Percentiles rank a stretch among this genome's conserved stretches.
Evolutionary conservation across 2,888 invertebrate genomes (phyloP).

Genomic region (Pheosia gnoma): DNA sequence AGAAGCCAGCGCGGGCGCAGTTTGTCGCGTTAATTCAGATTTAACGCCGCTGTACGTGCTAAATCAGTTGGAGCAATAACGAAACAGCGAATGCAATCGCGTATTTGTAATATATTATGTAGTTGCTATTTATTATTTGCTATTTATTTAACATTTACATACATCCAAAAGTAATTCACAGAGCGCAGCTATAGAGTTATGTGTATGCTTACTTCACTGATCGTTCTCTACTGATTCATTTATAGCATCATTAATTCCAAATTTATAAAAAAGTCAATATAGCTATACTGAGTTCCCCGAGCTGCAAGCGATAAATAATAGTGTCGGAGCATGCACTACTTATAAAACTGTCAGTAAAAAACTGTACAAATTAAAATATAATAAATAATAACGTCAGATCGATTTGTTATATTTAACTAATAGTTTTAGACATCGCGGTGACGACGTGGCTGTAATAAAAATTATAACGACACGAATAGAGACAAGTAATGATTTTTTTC

Average conservation of each 20-base stretch:
- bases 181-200: too few species aligned
- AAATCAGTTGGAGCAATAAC: background rate
- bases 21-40: slow-evolving; percentile 2
- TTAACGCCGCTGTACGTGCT: background rate
- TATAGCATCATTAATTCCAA: too few species aligned
- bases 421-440: background rate
- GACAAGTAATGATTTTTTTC: too few species aligned
- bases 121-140: background rate
- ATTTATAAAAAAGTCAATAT: too few species aligned
- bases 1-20: slow-evolving; percentile 3
- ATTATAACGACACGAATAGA: too few species aligned
- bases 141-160: too few species aligned
- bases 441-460: background rate
- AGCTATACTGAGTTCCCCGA: background rate
- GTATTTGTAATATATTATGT: background rate
- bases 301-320: background rate
- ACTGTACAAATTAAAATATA: background rate
- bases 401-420: background rate
- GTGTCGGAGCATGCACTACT: background rate
- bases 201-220: too few species aligned
- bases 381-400: background rate
- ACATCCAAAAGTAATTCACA: background rate
- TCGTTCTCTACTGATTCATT: too few species aligned
- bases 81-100: background rate
- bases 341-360: too few species aligned